Evolutionary conservation across 2,113 vertebrate genomes (phyloP), one percentile per base, ranked within the genome.

Genomic region (Erinaceus europaeus): DNA sequence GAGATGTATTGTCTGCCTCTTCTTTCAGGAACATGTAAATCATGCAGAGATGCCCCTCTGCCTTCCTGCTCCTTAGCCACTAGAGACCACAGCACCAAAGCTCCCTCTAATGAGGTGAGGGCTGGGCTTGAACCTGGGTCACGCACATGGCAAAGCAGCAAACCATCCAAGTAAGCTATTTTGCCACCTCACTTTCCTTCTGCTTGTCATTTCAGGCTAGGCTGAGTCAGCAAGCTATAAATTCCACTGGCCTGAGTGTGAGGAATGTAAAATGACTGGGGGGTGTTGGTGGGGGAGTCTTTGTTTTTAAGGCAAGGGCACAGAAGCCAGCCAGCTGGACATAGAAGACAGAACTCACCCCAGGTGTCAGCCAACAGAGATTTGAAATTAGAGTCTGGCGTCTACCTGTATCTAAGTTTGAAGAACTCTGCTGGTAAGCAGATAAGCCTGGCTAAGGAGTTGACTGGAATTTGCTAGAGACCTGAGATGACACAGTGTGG

Each of bases 281-380:
- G 52, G 52, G 18, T n/a, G n/a, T n/a, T n/a, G n/a, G 84, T 73
- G 74, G 77, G 48, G 93, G 89, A 84, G 84, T 84, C 84, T 94
- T 86, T 50, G 6, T 94, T 93, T 89, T 90, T 94, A 93, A 93
- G 89, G 89, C 91, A 94, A 94, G 92, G 94, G 87, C 92, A 85
- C 15, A 23, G 67, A 2, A 78, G 69, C 57, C 44, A 72, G 95
- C 94, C 95, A 95, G 94, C 94, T 96, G 95, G 95, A 94, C 90
- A 68, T 27, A 55, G 94, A 96, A 95, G 92, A 94, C 89, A 94
- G 95, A 90, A 79, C 36, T 68, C 53, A 73, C 50, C 87, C 84
- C 78, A 68, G 93, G 84, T 88, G 92, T 1, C 40, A 94, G 94
- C 92, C 91, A 93, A 34, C 0, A 0, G 88, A 92, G 94, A 92